Evolutionary conservation across 2,888 invertebrate species (phyloP).

Genomic region (Cerceris ruficornis): DNA sequence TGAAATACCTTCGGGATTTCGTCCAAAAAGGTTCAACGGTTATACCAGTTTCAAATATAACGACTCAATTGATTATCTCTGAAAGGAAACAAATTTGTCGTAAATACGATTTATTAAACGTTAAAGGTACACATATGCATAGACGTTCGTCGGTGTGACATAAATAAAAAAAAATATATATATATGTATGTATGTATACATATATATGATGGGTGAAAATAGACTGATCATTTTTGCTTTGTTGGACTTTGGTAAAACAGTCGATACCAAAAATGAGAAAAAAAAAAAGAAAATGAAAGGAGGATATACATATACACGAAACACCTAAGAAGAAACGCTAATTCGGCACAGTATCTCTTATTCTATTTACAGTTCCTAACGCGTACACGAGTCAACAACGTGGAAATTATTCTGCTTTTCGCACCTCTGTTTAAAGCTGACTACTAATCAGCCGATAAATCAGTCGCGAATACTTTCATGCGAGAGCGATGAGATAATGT

Average conservation of each 20-base stretch:
- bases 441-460: conserved; percentile 1
- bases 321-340: conserved; percentile 27
- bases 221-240: conserved; percentile 51
- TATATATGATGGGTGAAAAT: conserved; percentile 58
- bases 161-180: too few relatives aligned
- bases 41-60: too few relatives aligned
- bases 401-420: neutral
- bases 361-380: conserved; percentile 34
- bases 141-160: conserved; percentile 58
- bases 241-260: conserved; percentile 66
- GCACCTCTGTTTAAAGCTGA: too few relatives aligned
- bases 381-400: conserved; percentile 14
- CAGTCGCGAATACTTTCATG: conserved; percentile 1
- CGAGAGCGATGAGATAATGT: too few relatives aligned
- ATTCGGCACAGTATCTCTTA: conserved; percentile 11
- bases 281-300: conserved; percentile 14
- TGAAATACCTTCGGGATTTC: too few relatives aligned
- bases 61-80: neutral
- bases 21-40: too few relatives aligned
- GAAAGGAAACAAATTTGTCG: neutral
- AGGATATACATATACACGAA: conserved; percentile 11
- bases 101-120: conserved; percentile 64
- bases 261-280: conserved; percentile 52
- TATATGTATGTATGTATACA: conserved; percentile 63
- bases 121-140: conserved; percentile 64